These are phyloP conservation scores for Mola mola DNA, from an alignment of 2,113 vertebrate genomes.

Conservation along the genomic window DNA sequence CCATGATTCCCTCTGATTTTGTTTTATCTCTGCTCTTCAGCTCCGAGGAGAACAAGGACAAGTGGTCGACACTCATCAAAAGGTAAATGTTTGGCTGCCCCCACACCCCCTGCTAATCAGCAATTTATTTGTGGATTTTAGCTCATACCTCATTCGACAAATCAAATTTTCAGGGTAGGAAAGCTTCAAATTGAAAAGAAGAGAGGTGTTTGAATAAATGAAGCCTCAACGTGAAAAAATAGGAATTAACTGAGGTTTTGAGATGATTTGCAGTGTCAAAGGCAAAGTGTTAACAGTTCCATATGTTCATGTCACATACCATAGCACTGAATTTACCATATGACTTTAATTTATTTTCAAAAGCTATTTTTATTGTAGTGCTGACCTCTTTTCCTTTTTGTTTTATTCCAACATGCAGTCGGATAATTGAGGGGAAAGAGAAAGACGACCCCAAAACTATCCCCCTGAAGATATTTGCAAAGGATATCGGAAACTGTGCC, in stretches of 20 bases:
- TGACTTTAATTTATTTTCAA: no score
- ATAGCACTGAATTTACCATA: no score
- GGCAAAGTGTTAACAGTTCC: no score
- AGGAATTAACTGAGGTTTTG: no score
- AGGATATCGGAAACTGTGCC: constrained; percentile 90
- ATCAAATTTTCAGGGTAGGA: no score
- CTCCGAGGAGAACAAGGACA: constrained; percentile 90
- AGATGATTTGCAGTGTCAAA: no score
- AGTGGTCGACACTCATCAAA: constrained; percentile 89
- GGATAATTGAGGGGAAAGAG: constrained; percentile 91
- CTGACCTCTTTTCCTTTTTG: constrained; percentile 16
- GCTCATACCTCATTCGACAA: no score
- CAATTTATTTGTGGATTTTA: no score
- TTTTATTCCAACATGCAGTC: constrained; percentile 76
- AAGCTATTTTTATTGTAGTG: background rate
- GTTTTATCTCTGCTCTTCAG: constrained; percentile 68
- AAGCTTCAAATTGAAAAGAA: no score
- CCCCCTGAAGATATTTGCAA: constrained; percentile 93
- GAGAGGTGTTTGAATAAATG: no score
- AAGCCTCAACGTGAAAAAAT: no score
- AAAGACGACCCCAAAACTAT: constrained; percentile 92
- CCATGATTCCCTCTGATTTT: constrained; percentile 28
- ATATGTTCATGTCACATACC: no score
- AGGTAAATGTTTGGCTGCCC: constrained; percentile 78
- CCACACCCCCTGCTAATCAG: background rate